Evolutionary conservation across 2,888 invertebrate species (phyloP), one percentile per base, ranked within the genome.

Genomic region (Erebia aethiops): DNA sequence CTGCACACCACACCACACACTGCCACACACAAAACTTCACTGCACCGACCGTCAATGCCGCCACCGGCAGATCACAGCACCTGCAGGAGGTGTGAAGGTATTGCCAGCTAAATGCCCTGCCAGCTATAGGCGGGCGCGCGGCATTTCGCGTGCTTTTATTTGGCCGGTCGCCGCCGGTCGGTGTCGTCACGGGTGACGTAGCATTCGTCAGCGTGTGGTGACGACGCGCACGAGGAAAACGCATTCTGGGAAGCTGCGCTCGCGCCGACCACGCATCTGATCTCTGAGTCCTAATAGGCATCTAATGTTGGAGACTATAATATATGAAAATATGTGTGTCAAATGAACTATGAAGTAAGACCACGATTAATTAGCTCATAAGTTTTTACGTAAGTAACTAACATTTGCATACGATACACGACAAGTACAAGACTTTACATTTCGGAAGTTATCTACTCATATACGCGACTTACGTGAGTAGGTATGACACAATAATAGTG

Each of bases 241-340:
- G 92, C 83, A 86, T 92, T 92, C 92, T 84, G 83, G 82, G 92
- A 92, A 92, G 84, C 86, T 86, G 85, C 81, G 80, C 78, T 13
- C 65, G 72, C 60, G 52, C 9, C n/a, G 52, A 52, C 52, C 13
- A 7, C 21, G 10, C 11, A 56, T 57, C 21, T 14, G 26, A 57
- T 56, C 56, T 13, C 35, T 35, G 35, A 35, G 26, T 3, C 35
- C 35, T 35, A 26, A 26, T 26, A 35, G 21, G 21, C 13, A 4
- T 13, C 11, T 46, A 21, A 5, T 21, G 56, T 57, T 26, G 26
- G 7, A 13, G 21, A 26, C 56, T 26, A 26, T 57, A 26, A 2
- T 7, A 26, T 26, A 3, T 26, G 4, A 2, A 4, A 4, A 26
- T 26, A 26, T 4, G 26, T 26, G 26, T 26, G 26, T 26, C 26